Evolutionary conservation across 2,797 vertebrate genomes (phyloP).

Genomic region (Orientallactaga sibirica): DNA sequence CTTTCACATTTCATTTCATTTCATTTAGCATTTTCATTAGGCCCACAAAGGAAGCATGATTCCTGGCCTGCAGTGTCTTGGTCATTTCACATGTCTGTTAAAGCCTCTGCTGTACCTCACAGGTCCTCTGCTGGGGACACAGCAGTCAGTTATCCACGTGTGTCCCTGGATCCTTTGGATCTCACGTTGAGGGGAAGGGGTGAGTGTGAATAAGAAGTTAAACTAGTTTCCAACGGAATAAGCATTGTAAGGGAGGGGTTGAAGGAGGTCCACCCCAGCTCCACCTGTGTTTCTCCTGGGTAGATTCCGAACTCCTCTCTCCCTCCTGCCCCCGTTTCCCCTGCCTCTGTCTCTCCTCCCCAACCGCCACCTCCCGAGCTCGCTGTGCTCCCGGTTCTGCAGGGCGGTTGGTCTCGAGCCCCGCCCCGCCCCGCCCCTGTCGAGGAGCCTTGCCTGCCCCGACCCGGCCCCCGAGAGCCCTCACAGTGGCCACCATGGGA

Average conservation of each 20-base stretch:
- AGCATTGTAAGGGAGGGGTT: neutral
- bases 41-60: neutral
- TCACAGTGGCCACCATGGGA: slow-evolving; percentile 43
- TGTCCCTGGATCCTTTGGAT: neutral
- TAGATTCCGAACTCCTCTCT: too few species aligned
- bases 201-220: neutral
- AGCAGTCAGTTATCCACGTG: neutral
- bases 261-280: neutral
- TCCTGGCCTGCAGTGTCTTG: neutral
- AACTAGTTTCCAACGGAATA: neutral
- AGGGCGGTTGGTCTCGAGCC: neutral
- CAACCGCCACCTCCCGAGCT: neutral
- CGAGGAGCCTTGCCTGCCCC: fast-evolving
- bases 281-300: too few species aligned
- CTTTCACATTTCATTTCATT: neutral
- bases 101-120: neutral
- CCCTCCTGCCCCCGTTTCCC: neutral
- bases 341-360: neutral
- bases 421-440: neutral
- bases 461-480: fast-evolving
- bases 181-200: too few species aligned
- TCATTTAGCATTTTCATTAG: neutral
- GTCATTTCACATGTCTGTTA: neutral
- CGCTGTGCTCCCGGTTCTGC: neutral
- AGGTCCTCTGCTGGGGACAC: neutral